Evolutionary conservation across 2,797 vertebrate genomes (phyloP), one percentile per base, ranked within the genome.

Genomic region (Crenuchus spilurus): DNA sequence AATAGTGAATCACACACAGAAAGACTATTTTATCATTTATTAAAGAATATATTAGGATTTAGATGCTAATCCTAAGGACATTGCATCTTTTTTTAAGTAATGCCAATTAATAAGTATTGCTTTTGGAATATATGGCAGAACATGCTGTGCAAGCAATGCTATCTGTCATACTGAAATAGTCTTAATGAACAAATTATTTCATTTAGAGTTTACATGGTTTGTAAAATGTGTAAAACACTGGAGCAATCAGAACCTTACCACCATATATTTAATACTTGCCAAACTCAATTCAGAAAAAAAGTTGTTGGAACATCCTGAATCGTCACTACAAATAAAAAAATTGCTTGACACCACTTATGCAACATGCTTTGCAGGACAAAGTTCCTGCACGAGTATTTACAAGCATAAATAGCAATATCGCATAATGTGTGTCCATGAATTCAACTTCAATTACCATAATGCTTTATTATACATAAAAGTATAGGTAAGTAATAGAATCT

Each of bases 121-220:
- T 42, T 37, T 33, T 22, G n/a, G 22, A 16, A 52, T 67, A 2
- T 7, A 2, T 26, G 6, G 28, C 13, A 55, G 10, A 24, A n/a
- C 52, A 1, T 49, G 33, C 24, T 51, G 26, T 48, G 20, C 13
- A 0, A 55, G 31, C 14, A 71, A 35, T 0, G 3, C 30, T 52
- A n/a, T 52, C 20, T 18, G n/a, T 39, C 42, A 18, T 33, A 37
- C 51, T 74, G 28, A 85, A 81, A 78, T 51, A 68, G 70, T 68
- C n/a, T 52, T 35, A 33, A 26, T 61, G 10, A 37, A 37, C 10
- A 37, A 10, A 37, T 4, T 37, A 10, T 24, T 28, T 64, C 14
- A 6, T 30, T 26, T 44, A 28, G 13, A 1, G 44, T 44, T 6
- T 10, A 14, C 61, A 9, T 28, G 61, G 13, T 63, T 26, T 58